Conservation (phyloP, 2,888 invertebrate species). For the Tanypteryx hageni region DNA sequence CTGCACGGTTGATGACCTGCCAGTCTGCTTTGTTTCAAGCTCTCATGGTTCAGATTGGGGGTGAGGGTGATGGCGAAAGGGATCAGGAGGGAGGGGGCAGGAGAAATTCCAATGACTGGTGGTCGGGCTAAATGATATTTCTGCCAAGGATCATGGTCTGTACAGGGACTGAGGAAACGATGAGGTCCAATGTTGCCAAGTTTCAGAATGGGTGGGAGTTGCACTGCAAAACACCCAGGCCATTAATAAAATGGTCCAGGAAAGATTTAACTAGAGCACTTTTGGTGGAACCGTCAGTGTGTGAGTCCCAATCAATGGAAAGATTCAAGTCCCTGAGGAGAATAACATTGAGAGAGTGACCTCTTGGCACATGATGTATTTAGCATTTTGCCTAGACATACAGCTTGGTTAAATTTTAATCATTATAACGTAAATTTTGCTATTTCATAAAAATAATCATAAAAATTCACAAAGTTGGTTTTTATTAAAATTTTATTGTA, state of each 20-base stretch:
- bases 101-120: not conserved
- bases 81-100: not conserved
- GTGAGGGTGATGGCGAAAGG: not conserved
- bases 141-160: not conserved
- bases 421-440: too few relatives aligned
- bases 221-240: not conserved
- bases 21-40: slow-evolving; percentile 29
- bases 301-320: too few relatives aligned
- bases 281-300: too few relatives aligned
- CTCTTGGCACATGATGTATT: too few relatives aligned
- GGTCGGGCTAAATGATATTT: not conserved
- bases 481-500: too few relatives aligned
- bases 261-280: not conserved
- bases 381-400: too few relatives aligned
- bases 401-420: too few relatives aligned
- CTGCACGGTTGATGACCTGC: not conserved
- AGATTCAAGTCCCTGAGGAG: too few relatives aligned
- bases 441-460: too few relatives aligned
- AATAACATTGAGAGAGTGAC: too few relatives aligned
- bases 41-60: not conserved
- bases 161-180: too few relatives aligned
- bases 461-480: too few relatives aligned
- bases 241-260: not conserved
- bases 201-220: not conserved
- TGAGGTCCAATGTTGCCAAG: slow-evolving; percentile 2